These are phyloP conservation scores for Conus ventricosus DNA, from an alignment of 1,140 invertebrate species.

Conservation along the genomic window DNA sequence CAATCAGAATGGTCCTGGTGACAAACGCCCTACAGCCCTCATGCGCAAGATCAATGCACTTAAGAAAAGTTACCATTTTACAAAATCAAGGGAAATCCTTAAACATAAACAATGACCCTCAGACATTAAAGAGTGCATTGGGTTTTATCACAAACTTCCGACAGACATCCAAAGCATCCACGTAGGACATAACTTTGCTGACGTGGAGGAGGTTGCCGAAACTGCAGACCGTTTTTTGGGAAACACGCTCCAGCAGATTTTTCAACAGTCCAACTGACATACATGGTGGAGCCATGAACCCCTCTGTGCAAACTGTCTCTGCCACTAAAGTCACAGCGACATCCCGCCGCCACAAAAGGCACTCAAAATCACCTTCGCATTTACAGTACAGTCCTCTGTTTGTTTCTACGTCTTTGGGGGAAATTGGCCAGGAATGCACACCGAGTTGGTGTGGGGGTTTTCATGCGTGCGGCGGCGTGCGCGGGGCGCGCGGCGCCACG, in stretches of 20 bases:
- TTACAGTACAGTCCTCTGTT: not conserved
- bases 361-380: not conserved
- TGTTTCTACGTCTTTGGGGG: too few species aligned
- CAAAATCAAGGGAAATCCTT: too few species aligned
- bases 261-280: not conserved
- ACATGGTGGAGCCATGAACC: not conserved
- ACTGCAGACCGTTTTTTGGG: not conserved
- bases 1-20: too few species aligned
- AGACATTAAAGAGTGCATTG: not conserved
- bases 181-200: not conserved
- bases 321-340: not conserved
- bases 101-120: not conserved
- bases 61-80: too few species aligned
- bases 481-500: too few species aligned
- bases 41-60: too few species aligned
- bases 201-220: not conserved
- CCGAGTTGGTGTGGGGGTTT: too few species aligned
- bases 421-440: too few species aligned
- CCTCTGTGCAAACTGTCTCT: not conserved
- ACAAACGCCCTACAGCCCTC: too few species aligned
- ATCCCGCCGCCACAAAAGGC: not conserved
- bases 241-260: not conserved
- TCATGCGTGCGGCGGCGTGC: too few species aligned
- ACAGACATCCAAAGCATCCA: not conserved
- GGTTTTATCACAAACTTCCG: not conserved